These are phyloP conservation scores for Emydoidea blandingii DNA, from an alignment of 2,797 vertebrate species.

Conservation along the genomic window DNA sequence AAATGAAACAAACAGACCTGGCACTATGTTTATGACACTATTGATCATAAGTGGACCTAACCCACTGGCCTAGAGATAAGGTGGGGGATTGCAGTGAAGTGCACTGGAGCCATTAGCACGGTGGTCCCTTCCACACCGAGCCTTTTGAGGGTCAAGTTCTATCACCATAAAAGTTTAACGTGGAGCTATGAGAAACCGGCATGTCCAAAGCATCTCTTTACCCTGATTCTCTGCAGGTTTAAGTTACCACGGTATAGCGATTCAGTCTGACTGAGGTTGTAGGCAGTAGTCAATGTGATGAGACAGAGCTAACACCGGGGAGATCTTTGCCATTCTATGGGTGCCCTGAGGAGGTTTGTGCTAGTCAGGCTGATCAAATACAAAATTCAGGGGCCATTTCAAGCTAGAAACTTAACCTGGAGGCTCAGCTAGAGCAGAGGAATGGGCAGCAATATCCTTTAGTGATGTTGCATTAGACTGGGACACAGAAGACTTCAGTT, in stretches of 20 bases:
- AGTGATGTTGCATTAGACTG: fast-evolving
- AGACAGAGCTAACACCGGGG: not conserved
- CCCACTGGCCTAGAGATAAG: no score
- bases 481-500: not conserved
- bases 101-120: fast-evolving
- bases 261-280: not conserved
- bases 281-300: not conserved
- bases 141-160: no score
- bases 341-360: not conserved
- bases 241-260: not conserved
- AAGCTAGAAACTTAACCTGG: not conserved
- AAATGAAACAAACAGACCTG: not conserved
- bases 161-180: fast-evolving
- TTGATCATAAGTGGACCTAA: not conserved
- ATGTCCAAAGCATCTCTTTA: not conserved
- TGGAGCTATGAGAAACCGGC: fast-evolving
- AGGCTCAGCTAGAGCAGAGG: not conserved
- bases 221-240: fast-evolving
- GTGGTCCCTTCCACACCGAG: not conserved
- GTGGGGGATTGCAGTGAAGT: not conserved
- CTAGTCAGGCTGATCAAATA: not conserved
- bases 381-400: not conserved
- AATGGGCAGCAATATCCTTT: not conserved
- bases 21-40: not conserved
- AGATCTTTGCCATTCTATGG: not conserved